Evolutionary conservation across 1,140 invertebrate genomes (phyloP).

Genomic region (Sarcophaga bullata): DNA sequence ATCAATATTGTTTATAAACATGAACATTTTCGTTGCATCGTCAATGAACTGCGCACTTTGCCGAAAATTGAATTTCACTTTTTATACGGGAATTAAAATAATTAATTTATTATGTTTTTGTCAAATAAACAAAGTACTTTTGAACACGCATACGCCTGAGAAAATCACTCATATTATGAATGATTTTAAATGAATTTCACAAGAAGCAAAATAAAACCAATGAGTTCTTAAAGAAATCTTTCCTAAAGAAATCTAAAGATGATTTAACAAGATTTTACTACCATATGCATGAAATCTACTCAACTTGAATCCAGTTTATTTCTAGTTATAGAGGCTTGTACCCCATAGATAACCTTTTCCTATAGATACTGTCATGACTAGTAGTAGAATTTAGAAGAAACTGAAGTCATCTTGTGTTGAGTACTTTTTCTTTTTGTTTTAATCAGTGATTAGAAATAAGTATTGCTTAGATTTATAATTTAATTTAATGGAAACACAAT

Average conservation of each 20-base stretch:
- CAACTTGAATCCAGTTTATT: background rate
- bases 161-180: background rate
- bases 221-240: background rate
- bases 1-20: background rate
- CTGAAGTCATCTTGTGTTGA: background rate
- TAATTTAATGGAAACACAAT: too few relatives aligned
- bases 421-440: background rate
- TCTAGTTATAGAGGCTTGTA: background rate
- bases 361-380: background rate
- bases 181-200: background rate
- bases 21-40: background rate
- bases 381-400: background rate
- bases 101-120: slow-evolving; percentile 9
- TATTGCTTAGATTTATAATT: background rate
- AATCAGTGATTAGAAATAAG: background rate
- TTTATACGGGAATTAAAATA: background rate
- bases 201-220: background rate
- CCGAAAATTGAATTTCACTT: background rate
- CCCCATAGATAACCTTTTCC: background rate
- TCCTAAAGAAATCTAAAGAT: background rate
- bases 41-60: background rate
- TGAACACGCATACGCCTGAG: background rate
- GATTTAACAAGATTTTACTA: background rate
- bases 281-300: background rate
- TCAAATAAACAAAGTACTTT: background rate